phyloP scores from a whole-genome alignment of 2,888 invertebrate species.

The Thymelicus lineola region DNA sequence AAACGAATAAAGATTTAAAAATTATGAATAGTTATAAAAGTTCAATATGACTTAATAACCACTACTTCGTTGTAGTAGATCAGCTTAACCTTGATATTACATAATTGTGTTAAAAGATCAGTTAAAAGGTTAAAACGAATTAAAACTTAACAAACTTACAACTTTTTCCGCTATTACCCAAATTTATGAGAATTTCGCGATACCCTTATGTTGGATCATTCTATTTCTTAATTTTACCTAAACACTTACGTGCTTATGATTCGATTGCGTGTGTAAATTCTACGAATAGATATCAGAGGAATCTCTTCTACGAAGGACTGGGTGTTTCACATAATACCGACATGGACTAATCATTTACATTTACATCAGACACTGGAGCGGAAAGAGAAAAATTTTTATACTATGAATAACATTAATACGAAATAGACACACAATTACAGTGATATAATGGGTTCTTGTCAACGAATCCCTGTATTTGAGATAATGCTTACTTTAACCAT shows the following conservation, averaged over 20 bases:
- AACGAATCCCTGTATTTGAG: not conserved
- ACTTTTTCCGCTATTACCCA: not conserved
- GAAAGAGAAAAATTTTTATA: constrained; percentile 28
- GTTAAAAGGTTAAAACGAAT: not conserved
- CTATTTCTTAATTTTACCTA: constrained; percentile 34
- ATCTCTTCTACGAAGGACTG: constrained; percentile 37
- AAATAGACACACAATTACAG: not conserved
- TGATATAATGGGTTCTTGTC: not conserved
- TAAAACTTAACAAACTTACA: not conserved
- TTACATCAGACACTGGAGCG: constrained; percentile 21
- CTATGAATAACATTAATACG: constrained; percentile 8
- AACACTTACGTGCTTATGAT: constrained; percentile 32
- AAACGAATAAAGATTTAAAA: not conserved
- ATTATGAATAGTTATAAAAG: not conserved
- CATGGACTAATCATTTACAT: constrained; percentile 32
- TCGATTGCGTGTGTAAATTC: constrained; percentile 36
- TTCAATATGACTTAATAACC: no score
- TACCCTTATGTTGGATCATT: constrained; percentile 4
- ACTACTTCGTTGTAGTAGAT: no score
- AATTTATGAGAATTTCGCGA: constrained; percentile 6
- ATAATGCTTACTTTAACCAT: not conserved
- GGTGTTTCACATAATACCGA: constrained; percentile 40
- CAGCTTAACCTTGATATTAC: no score
- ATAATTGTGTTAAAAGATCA: no score
- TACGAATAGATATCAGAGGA: constrained; percentile 37